phyloP scores from a whole-genome alignment of 2,888 invertebrate genomes.

The Galeopsomyia nigrocyanea region DNA sequence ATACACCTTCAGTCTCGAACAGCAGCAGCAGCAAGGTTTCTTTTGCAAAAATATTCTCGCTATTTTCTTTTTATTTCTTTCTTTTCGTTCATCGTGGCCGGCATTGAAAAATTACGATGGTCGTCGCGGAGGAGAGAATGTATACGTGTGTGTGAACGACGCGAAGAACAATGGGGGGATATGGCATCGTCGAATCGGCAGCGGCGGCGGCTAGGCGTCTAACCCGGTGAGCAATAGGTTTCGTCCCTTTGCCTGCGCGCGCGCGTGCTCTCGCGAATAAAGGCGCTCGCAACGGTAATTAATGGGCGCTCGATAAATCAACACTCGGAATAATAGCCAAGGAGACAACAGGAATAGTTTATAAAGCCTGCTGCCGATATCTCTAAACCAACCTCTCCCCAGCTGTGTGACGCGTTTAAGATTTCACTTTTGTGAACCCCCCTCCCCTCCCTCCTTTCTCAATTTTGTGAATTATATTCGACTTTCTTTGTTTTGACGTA shows the following conservation, averaged over 20 bases:
- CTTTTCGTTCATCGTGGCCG: not conserved
- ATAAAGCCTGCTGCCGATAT: slow-evolving; percentile 57
- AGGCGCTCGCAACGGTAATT: slow-evolving; percentile 66
- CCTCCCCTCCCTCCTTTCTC: not conserved
- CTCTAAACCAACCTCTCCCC: slow-evolving; percentile 1
- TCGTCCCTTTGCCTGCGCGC: slow-evolving; percentile 62
- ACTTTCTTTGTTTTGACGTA: not conserved
- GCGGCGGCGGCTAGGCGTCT: slow-evolving; percentile 67
- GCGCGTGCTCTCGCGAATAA: slow-evolving; percentile 58
- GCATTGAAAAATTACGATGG: slow-evolving; percentile 57
- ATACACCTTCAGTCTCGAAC: slow-evolving; percentile 44
- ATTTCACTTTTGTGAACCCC: too few relatives aligned
- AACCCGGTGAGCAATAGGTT: slow-evolving; percentile 68
- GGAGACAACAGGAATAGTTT: slow-evolving; percentile 69
- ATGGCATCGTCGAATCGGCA: slow-evolving; percentile 61
- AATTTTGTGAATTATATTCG: not conserved
- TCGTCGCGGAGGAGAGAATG: slow-evolving; percentile 43
- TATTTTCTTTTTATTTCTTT: slow-evolving; percentile 33
- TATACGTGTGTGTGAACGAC: slow-evolving; percentile 64
- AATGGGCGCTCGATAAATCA: slow-evolving; percentile 67
- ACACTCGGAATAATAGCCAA: slow-evolving; percentile 67
- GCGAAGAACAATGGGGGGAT: slow-evolving; percentile 67
- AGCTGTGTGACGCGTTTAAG: slow-evolving; percentile 14
- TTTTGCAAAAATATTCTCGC: not conserved
- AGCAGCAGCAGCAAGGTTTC: slow-evolving; percentile 28